Percentiles rank a stretch among this genome's conserved stretches.
Evolutionary conservation across 2,113 vertebrate species (phyloP).

Genomic region (Microtus richardsoni): DNA sequence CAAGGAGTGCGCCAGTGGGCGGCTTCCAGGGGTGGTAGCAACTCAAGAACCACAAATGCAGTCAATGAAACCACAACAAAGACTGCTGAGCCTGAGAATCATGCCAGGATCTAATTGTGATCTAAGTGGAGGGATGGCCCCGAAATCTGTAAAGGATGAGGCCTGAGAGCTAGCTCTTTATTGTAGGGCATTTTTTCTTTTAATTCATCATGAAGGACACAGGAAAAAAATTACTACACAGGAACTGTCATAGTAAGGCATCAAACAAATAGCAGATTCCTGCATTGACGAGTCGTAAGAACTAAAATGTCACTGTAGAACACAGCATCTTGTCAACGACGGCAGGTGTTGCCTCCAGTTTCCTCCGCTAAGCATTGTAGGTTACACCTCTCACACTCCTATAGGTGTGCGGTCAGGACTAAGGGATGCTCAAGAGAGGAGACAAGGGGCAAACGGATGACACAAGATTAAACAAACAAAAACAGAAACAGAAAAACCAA

Average conservation of each 20-base stretch:
- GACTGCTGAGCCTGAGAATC: not conserved
- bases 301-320: not conserved
- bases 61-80: not conserved
- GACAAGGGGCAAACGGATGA: not conserved
- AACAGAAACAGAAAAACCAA: not conserved
- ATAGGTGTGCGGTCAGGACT: not conserved
- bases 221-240: not conserved
- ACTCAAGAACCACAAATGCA: not conserved
- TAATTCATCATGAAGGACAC: not conserved
- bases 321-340: not conserved
- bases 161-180: not conserved
- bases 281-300: not conserved
- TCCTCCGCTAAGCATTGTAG: not conserved
- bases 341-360: not conserved
- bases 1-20: not conserved
- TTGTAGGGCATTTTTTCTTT: not conserved
- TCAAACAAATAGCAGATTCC: not conserved
- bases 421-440: not conserved
- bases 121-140: not conserved
- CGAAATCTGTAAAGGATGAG: not conserved
- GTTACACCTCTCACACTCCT: not conserved
- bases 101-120: not conserved
- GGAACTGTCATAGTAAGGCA: conserved; percentile 11
- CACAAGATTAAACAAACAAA: not conserved
- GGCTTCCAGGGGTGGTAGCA: not conserved